Evolutionary conservation across 2,113 vertebrate species (phyloP).

Genomic region (Verasper variegatus): DNA sequence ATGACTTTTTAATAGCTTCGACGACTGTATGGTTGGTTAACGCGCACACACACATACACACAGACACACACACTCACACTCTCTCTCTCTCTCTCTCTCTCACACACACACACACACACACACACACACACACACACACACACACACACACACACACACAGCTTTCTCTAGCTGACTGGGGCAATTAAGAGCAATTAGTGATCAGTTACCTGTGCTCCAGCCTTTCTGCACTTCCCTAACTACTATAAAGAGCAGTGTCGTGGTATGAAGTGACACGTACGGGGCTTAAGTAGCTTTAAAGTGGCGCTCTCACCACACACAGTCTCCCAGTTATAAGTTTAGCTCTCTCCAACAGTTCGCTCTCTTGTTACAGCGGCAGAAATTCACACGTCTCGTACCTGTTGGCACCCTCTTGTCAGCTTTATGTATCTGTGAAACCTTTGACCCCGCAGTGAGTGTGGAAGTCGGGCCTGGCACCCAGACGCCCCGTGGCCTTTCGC

Average conservation of each 20-base stretch:
- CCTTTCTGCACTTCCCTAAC: slow-evolving; percentile 43
- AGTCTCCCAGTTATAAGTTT: slow-evolving; percentile 59
- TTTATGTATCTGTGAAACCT: slow-evolving; percentile 65
- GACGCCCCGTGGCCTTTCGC: slow-evolving; percentile 40
- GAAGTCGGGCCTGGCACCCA: slow-evolving; percentile 36
- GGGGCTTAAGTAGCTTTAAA: slow-evolving; percentile 62
- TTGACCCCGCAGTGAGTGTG: slow-evolving; percentile 49
- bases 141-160: slow-evolving; percentile 21
- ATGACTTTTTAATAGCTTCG: slow-evolving; percentile 70
- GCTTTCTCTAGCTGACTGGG: slow-evolving; percentile 40
- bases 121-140: slow-evolving; percentile 7
- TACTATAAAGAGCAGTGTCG: slow-evolving; percentile 46
- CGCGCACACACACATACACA: slow-evolving; percentile 29
- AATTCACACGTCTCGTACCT: slow-evolving; percentile 70
- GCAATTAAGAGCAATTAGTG: slow-evolving; percentile 67
- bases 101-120: slow-evolving; percentile 25
- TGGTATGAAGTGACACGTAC: slow-evolving; percentile 54
- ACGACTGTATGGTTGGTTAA: slow-evolving; percentile 65
- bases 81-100: neutral
- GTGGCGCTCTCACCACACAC: slow-evolving; percentile 58
- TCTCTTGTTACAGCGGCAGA: slow-evolving; percentile 68
- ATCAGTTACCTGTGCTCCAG: slow-evolving; percentile 55
- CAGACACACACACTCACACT: slow-evolving; percentile 19
- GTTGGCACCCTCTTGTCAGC: slow-evolving; percentile 72
- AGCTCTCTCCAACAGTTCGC: slow-evolving; percentile 47